Conservation (phyloP, 2,113 vertebrate genomes). For the Chitala chitala region DNA sequence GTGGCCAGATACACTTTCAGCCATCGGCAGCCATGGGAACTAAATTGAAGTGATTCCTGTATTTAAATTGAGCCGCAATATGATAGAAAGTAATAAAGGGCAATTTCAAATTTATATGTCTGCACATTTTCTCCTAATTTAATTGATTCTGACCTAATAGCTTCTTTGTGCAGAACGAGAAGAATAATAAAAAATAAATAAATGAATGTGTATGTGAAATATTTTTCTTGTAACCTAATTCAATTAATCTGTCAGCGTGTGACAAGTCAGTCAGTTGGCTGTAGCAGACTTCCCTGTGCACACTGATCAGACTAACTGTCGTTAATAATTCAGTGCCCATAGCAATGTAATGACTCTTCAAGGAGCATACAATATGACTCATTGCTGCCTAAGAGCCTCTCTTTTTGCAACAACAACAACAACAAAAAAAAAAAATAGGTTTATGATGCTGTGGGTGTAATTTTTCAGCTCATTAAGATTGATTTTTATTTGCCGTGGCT, state of each 20-base stretch:
- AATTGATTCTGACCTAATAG: background rate
- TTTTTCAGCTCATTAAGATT: conserved; percentile 14
- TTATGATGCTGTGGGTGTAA: background rate
- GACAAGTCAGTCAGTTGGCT: conserved; percentile 2
- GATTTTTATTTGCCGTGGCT: conserved; percentile 8
- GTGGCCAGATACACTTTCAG: background rate
- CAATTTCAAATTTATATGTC: background rate
- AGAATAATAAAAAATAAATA: background rate
- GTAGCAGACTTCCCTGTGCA: conserved; percentile 10
- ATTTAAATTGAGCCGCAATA: background rate
- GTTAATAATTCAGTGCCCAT: conserved; percentile 20
- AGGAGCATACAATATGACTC: conserved; percentile 5
- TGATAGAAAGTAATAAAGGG: background rate
- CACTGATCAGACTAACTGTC: background rate
- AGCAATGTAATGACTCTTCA: conserved; percentile 15
- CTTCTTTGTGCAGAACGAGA: background rate
- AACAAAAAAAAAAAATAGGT: background rate
- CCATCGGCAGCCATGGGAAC: background rate
- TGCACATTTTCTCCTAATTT: background rate
- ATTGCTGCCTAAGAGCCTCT: conserved; percentile 11
- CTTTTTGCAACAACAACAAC: conserved; percentile 3
- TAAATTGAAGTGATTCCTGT: background rate
- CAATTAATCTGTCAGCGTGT: conserved; percentile 6
- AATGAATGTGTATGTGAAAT: conserved; percentile 5
- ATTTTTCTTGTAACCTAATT: conserved; percentile 7